Percentiles rank a stretch among this genome's conserved stretches.
These are phyloP conservation scores for Brachyptera putata DNA, from an alignment of 2,888 invertebrate genomes.

Conservation along the genomic window DNA sequence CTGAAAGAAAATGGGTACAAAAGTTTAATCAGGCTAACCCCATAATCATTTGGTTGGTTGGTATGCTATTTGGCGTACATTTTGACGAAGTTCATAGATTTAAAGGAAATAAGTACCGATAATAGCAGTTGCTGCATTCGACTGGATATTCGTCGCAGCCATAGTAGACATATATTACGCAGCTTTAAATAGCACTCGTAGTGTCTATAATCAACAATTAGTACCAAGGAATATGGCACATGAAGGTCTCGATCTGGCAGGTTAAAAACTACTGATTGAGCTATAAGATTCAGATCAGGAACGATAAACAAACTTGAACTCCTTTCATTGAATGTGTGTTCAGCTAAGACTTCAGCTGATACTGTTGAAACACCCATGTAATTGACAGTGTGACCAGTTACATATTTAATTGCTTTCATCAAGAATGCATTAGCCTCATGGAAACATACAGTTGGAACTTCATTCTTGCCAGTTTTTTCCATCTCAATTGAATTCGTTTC, in stretches of 20 bases:
- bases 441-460: background rate
- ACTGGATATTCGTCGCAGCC: conserved; percentile 29
- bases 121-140: conserved; percentile 23
- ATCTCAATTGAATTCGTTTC: conserved; percentile 14
- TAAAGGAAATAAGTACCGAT: conserved; percentile 26
- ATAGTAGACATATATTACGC: conserved; percentile 28
- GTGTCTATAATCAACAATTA: conserved; percentile 29
- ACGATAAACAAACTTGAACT: conserved; percentile 33
- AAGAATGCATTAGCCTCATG: background rate
- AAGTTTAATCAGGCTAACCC: too few relatives aligned
- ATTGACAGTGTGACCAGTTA: conserved; percentile 34
- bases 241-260: conserved; percentile 19
- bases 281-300: conserved; percentile 34
- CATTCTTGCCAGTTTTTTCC: background rate
- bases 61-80: too few relatives aligned
- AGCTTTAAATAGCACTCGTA: conserved; percentile 30
- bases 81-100: too few relatives aligned
- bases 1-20: too few relatives aligned
- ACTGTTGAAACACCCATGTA: conserved; percentile 26
- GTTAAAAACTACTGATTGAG: conserved; percentile 32
- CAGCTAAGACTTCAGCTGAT: background rate
- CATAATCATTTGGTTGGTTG: too few relatives aligned
- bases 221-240: conserved; percentile 32
- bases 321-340: conserved; percentile 16
- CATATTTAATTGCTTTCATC: conserved; percentile 33